Conservation (phyloP, 2,113 vertebrate species). For the Puntigrus tetrazona region DNA sequence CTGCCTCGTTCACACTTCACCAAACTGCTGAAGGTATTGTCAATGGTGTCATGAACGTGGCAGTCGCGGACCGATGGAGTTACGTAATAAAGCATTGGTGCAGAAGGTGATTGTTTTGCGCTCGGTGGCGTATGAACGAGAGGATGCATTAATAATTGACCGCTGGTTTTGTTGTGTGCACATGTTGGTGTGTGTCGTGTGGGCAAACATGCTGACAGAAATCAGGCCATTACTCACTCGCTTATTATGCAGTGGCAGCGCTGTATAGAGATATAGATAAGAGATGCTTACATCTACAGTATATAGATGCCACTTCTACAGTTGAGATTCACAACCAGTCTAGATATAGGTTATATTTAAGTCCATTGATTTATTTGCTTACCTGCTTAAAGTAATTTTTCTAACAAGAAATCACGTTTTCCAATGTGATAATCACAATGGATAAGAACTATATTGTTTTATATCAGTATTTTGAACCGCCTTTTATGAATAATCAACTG, state of each 20-base stretch:
- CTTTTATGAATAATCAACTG: neutral
- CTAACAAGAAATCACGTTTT: neutral
- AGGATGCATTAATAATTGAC: neutral
- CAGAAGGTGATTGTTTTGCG: neutral
- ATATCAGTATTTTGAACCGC: neutral
- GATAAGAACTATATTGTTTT: neutral
- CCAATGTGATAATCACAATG: neutral
- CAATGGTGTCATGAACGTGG: neutral
- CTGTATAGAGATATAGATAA: neutral
- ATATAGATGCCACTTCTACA: neutral
- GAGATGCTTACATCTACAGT: neutral
- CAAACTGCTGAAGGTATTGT: neutral
- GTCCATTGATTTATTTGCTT: neutral
- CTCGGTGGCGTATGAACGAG: neutral
- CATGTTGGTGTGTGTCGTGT: neutral
- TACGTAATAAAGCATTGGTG: neutral
- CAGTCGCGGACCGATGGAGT: neutral
- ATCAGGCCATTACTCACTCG: conserved; percentile 1
- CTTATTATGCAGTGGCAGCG: neutral
- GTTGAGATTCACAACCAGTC: neutral
- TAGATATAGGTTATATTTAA: neutral
- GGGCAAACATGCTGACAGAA: neutral
- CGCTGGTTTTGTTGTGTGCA: neutral
- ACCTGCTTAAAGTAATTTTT: neutral
- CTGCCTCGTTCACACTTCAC: neutral